Conservation (phyloP, 2,888 invertebrate genomes). For the Lycophotia porphyrea region DNA sequence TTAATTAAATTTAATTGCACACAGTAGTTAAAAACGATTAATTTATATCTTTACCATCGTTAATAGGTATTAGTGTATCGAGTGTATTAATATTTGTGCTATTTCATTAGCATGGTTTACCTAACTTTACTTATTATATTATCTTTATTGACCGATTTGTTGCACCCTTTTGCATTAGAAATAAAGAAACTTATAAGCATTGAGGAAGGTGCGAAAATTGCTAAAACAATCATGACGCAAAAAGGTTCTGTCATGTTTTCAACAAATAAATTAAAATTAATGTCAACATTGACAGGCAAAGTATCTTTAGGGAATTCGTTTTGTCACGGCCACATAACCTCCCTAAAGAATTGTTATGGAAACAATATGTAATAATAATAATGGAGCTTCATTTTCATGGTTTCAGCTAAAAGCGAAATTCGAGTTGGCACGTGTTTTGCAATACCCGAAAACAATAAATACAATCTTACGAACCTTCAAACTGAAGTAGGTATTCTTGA, state of each 20-base stretch:
- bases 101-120: slow-evolving; percentile 6
- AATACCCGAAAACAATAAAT: neutral
- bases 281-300: neutral
- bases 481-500: slow-evolving; percentile 13
- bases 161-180: slow-evolving; percentile 18
- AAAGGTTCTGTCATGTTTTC: neutral
- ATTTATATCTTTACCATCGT: neutral
- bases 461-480: neutral
- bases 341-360: slow-evolving; percentile 16
- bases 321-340: slow-evolving; percentile 8
- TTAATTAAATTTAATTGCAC: neutral
- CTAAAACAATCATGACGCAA: neutral
- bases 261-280: neutral
- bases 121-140: neutral
- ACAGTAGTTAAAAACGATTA: slow-evolving; percentile 14
- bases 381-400: neutral
- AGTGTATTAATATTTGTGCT: slow-evolving; percentile 4
- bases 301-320: slow-evolving; percentile 24
- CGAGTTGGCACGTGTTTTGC: neutral
- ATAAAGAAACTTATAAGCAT: neutral
- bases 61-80: slow-evolving; percentile 8
- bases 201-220: neutral
- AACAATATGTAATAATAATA: slow-evolving; percentile 1
- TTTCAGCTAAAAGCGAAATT: neutral
- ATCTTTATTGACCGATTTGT: slow-evolving; percentile 16